Evolutionary conservation across 2,113 vertebrate species (phyloP), one percentile per base, ranked within the genome.

Genomic region (Mus pahari): DNA sequence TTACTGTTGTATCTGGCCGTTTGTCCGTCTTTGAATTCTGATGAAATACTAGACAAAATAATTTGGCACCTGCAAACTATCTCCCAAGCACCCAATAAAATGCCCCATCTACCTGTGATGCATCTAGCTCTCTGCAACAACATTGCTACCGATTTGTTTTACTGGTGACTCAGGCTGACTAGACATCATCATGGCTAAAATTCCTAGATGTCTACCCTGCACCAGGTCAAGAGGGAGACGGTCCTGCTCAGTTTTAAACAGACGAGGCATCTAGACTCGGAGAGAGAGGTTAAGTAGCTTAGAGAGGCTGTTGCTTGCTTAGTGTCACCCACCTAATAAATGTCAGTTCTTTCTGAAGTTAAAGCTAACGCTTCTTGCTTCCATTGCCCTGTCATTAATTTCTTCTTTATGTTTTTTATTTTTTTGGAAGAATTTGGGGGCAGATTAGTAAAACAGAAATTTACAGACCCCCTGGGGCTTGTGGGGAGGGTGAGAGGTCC

Each of bases 391-490:
- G 55, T 2, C 55, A 28, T 88, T 94, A 82, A 94, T 75, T 92
- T 55, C 39, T 87, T 94, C 26, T 31, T 73, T 84, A 71, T 90
- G 79, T 94, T 73, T 78, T 86, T 96, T 84, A 93, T 73, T 78
- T 86, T 96, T 84, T 88, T 82, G 64, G 90, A 93, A 94, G 45
- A 96, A 86, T 94, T 97, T 45, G 39, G 73, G 81, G n/a, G 31
- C 9, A 93, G 70, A 70, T 78, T 92, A 81, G 79, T 55, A 88
- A 92, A 83, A 50, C 39, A 95, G 68, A 87, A 73, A 95, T 53
- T 77, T 39, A 82, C 5, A 93, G 92, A 97, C 82, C 48, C 48
- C 45, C 79, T 16, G 36, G 28, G 13, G 2, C 42, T 74, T 33
- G 10, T 33, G 13, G 42, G 8, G 13, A 89, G 60, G 88, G 90